Conservation (phyloP, 2,797 vertebrate species). For the Malurus leucopterus region DNA sequence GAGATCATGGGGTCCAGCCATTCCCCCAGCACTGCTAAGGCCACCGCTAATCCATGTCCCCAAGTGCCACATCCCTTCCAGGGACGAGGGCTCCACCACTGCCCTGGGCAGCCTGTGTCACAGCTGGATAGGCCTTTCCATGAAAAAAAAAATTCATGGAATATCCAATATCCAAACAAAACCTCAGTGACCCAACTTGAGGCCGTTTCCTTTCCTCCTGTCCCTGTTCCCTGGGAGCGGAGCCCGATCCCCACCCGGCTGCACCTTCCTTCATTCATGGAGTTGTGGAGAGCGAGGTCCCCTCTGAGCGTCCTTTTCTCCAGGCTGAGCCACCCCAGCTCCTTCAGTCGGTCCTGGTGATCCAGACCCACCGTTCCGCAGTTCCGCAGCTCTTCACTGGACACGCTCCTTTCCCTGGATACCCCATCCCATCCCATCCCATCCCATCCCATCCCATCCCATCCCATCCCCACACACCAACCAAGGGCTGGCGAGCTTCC, state of each 20-base stretch:
- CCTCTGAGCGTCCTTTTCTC: not conserved
- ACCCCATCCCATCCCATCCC: not conserved
- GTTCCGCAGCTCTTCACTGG: not conserved
- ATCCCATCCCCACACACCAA: not conserved
- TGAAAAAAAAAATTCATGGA: not conserved
- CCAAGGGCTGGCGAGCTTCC: too few species aligned
- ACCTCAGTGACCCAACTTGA: accelerated
- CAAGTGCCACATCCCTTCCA: not conserved
- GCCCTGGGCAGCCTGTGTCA: not conserved
- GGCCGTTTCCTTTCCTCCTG: not conserved
- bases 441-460: too few species aligned
- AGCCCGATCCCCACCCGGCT: not conserved
- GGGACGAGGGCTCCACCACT: not conserved
- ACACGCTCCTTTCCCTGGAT: accelerated
- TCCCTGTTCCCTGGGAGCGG: not conserved
- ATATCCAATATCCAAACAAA: not conserved
- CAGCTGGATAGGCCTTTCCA: not conserved
- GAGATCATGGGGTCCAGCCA: accelerated
- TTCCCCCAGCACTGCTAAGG: not conserved
- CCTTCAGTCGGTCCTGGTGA: not conserved
- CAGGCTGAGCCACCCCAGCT: not conserved
- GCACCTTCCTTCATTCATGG: not conserved
- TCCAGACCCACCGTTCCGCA: too few species aligned
- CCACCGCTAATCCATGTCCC: accelerated
- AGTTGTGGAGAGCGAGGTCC: accelerated